A percentile compares a stretch with the other conserved stretches of the same genome.
These are phyloP conservation scores for Australoheros scitulus DNA, from an alignment of 2,113 vertebrate species.

Conservation along the genomic window DNA sequence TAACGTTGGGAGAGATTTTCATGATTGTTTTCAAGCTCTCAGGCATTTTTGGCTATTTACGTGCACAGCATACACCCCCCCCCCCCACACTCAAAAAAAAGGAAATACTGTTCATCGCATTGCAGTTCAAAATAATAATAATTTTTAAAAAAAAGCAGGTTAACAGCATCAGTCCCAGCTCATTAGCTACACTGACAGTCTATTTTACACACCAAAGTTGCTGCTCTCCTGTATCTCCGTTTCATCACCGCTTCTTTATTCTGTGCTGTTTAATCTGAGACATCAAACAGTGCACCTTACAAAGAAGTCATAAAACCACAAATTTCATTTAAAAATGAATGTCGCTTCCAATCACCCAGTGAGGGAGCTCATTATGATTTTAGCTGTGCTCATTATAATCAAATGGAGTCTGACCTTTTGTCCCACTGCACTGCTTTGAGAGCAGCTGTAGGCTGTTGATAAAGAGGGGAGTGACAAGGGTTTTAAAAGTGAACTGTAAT, in stretches of 20 bases:
- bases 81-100: background rate
- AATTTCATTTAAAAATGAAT: conserved; percentile 47
- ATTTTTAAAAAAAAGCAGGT: conserved; percentile 46
- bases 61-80: background rate
- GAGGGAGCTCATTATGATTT: conserved; percentile 64
- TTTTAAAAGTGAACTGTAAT: conserved; percentile 31
- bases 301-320: conserved; percentile 53
- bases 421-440: conserved; percentile 37
- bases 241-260: conserved; percentile 38
- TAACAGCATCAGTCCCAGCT: conserved; percentile 51
- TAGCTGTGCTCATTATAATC: conserved; percentile 64
- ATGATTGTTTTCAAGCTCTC: conserved; percentile 20
- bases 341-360: conserved; percentile 53
- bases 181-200: conserved; percentile 45
- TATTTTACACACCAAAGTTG: conserved; percentile 27
- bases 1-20: background rate
- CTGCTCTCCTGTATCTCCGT: conserved; percentile 22
- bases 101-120: background rate
- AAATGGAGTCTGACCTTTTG: conserved; percentile 70
- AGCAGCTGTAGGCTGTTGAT: conserved; percentile 39
- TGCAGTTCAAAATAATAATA: conserved; percentile 3
- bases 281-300: conserved; percentile 54
- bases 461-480: conserved; percentile 21
- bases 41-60: conserved; percentile 11
- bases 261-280: conserved; percentile 54